Conservation (phyloP, 2,113 vertebrate species). For the Martes martes region DNA sequence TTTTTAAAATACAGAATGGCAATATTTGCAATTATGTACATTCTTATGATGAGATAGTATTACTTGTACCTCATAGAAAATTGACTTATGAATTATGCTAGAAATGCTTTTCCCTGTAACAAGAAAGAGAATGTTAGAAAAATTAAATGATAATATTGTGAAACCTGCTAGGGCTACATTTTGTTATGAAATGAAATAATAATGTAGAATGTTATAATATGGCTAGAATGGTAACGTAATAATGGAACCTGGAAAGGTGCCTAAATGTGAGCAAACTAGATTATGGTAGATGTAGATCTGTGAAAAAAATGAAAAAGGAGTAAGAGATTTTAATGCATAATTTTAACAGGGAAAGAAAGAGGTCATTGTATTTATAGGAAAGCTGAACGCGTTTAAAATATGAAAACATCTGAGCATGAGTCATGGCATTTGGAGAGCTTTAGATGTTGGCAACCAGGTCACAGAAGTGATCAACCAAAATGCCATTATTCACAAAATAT, state of each 20-base stretch:
- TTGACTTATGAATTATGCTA: not conserved
- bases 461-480: constrained; percentile 12
- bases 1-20: not conserved
- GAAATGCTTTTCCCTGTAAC: not conserved
- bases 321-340: not conserved
- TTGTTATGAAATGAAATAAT: constrained; percentile 42
- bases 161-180: not conserved
- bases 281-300: not conserved
- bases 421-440: constrained; percentile 14
- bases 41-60: not conserved
- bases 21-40: not conserved
- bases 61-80: not conserved
- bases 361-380: constrained; percentile 13
- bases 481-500: constrained; percentile 25
- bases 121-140: not conserved
- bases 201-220: constrained; percentile 16
- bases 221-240: not conserved
- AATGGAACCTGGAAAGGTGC: constrained; percentile 3
- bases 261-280: not conserved
- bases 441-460: not conserved
- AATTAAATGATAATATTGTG: not conserved
- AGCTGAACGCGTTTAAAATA: constrained; percentile 17
- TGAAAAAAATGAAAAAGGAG: not conserved
- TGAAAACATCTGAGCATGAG: constrained; percentile 3
- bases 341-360: constrained; percentile 30